These are phyloP conservation scores for Corythaeola cristata DNA, from an alignment of 2,113 vertebrate genomes.

Conservation along the genomic window DNA sequence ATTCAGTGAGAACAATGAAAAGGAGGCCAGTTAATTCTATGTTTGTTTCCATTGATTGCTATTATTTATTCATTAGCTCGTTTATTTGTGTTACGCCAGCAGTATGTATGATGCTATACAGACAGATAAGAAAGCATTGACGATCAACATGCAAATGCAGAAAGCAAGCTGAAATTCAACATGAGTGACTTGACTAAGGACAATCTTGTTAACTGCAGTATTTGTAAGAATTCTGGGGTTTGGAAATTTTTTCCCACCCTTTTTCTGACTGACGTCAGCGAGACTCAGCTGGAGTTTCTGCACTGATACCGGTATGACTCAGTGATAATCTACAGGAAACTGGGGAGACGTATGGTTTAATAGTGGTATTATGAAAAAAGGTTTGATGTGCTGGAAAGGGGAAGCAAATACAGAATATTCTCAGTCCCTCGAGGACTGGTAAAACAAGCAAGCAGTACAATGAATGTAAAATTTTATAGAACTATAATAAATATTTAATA, in stretches of 20 bases:
- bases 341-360: not conserved
- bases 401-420: not conserved
- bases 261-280: not conserved
- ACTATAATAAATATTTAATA: not conserved
- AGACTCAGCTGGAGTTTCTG: not conserved
- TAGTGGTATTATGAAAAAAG: not conserved
- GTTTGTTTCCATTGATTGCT: slow-evolving; percentile 47
- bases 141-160: not conserved
- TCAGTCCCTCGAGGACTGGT: not conserved
- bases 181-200: not conserved
- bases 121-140: not conserved
- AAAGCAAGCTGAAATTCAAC: not conserved
- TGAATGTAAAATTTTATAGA: not conserved
- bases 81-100: slow-evolving; percentile 25
- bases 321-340: not conserved
- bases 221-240: not conserved
- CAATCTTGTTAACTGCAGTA: not conserved
- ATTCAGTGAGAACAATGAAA: not conserved
- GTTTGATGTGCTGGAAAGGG: not conserved
- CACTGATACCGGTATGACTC: not conserved
- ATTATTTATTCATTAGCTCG: slow-evolving; percentile 57
- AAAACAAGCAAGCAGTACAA: not conserved
- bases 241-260: not conserved
- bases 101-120: not conserved
- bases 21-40: not conserved